Evolutionary conservation across 2,113 vertebrate genomes (phyloP), one percentile per base, ranked within the genome.

Genomic region (Apteryx owenii): DNA sequence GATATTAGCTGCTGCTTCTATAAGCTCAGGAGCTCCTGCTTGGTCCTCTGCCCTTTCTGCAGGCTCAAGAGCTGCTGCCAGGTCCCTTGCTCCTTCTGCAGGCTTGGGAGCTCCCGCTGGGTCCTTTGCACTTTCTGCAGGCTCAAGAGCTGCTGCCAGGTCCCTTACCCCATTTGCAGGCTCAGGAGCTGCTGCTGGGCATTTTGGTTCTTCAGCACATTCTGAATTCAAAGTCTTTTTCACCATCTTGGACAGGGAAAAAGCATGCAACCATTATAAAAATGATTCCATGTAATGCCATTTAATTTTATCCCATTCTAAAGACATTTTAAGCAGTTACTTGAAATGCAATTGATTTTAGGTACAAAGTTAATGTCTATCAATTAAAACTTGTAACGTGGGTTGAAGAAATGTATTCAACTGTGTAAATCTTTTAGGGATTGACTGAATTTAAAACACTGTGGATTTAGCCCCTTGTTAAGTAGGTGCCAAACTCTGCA

Each of bases 241-340:
- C 64, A 98, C 51, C 60, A 98, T 85, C 98, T 98, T 83, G 44
- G 83, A 92, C 46, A 96, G 33, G 85, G 40, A 93, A 51, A 77
- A 75, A 76, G 23, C 77, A 80, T 1, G 3, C 8, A 46, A 71
- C 29, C 2, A 0, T 89, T 77, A 95, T 1, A 31, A 76, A 89
- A 14, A 51, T 2, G 11, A 81, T 22, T 66, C 20, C 65, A 81
- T 0, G 0, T 1, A 25, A 23, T 44, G 54, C 38, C 33, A 38
- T 10, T 51, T 25, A 5, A 84, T 29, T 88, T n/a, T 8, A 80
- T 15, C 29, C 65, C 75, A 42, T 83, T 77, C 72, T 64, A 62
- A 58, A 79, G 21, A 19, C 4, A 1, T 29, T 46, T 53, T n/a
- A 18, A 53, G 29, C 54, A 33, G 36, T 12, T 31, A 36, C 29